Evolutionary conservation across 1,140 invertebrate genomes (phyloP).

Genomic region (Cyclargus thomasi): DNA sequence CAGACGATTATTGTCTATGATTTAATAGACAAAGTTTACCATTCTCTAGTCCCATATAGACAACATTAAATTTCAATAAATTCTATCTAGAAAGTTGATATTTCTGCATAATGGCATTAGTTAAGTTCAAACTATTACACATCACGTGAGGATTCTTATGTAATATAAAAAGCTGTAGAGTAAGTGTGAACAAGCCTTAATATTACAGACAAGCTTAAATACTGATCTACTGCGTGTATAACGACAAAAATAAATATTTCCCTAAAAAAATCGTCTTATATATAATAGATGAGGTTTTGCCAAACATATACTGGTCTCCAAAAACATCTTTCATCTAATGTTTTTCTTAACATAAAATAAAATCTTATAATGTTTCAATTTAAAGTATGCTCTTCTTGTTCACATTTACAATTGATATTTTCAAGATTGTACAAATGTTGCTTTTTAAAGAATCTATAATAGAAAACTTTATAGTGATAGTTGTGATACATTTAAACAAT

Average conservation of each 20-base stretch:
- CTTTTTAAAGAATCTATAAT: constrained; percentile 4
- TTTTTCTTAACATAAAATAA: too few relatives aligned
- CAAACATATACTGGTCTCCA: too few relatives aligned
- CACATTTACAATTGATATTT: constrained; percentile 1
- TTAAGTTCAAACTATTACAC: constrained; percentile 5
- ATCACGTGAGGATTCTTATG: constrained; percentile 3
- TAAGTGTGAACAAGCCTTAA: constrained; percentile 3
- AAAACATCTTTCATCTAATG: too few relatives aligned
- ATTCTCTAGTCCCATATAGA: constrained; percentile 67
- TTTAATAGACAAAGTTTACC: constrained; percentile 59
- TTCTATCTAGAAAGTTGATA: constrained; percentile 21
- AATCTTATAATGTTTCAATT: too few relatives aligned
- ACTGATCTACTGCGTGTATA: too few relatives aligned
- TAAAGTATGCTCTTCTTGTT: too few relatives aligned
- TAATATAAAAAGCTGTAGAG: not conserved
- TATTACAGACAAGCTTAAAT: not conserved
- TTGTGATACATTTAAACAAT: constrained; percentile 56
- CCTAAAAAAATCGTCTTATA: too few relatives aligned
- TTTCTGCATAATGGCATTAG: not conserved
- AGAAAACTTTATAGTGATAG: constrained; percentile 53
- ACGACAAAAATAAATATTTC: too few relatives aligned
- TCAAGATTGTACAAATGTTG: constrained; percentile 6
- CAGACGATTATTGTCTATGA: constrained; percentile 38
- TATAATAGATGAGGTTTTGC: too few relatives aligned
- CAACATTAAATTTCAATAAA: constrained; percentile 36